Base-by-base conservation (phyloP, 2,888 invertebrate genomes). In the Orchestes rusci region DNA sequence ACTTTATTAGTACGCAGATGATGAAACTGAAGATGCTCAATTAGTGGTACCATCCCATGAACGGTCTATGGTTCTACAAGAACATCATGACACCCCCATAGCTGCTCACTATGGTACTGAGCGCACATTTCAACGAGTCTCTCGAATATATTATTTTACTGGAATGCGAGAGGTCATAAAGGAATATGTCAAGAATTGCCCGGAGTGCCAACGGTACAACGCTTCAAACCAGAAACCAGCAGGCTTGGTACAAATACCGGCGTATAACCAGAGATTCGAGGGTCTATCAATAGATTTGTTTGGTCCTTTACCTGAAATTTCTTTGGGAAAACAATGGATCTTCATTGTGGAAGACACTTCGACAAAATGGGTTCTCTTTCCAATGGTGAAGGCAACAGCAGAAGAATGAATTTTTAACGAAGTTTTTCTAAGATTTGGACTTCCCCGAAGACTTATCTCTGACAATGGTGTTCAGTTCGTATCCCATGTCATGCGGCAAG, bases 381-480 rank as follows among this genome's bases (percentile, higher is more conserved):
- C 44, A 3, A 23, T 51, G 16, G 12, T 32, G 8, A 5, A 31
- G 5, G 59, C 58, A 16, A 56, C 57, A 5, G 51, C 56, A 4
- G 52, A 53, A 18, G 38, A 31, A 17, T 58, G 58, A 38, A 58
- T 61, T 16, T 47, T 60, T 2, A 39, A 57, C 20, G 57, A 62
- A 51, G 39, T 60, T 4, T 51, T 60, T 28, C 42, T 60, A 2
- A 48, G 65, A 3, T 65, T 58, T 50, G 65, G 65, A 2, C 29
- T 57, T 3, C 64, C 65, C 0, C 20, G 64, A 3, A 57, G 44
- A 28, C 12, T 68, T 1, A 57, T 60, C 2, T 58, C 56, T 18
- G 65, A 68, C 43, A 67, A 67, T 43, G 66, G 60, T 8, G 23
- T 56, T 27, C 63, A 59, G 49, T 65, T 64, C 37, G 46, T 63